A percentile compares a stretch with the other conserved stretches of the same genome.
Evolutionary conservation across 2,888 invertebrate genomes (phyloP).

Genomic region (Microctonus hyperodae): DNA sequence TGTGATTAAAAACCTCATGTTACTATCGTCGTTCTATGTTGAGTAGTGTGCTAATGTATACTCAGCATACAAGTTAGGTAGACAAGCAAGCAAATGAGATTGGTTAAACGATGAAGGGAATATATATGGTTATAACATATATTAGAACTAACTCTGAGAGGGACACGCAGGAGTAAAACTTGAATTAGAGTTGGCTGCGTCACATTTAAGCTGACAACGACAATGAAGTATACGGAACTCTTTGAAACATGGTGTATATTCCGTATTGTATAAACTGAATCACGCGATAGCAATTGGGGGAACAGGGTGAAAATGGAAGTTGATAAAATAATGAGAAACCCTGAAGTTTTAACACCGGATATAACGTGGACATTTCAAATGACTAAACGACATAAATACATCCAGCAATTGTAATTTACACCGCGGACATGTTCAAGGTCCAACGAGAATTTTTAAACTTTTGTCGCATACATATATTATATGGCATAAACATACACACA

Average conservation of each 20-base stretch:
- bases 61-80: conserved; percentile 2
- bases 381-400: conserved; percentile 25
- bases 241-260: background rate
- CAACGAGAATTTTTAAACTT: conserved; percentile 5
- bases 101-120: background rate
- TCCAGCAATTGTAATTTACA: conserved; percentile 8
- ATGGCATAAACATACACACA: background rate
- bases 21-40: background rate
- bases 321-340: conserved; percentile 26
- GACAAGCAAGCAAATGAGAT: conserved; percentile 4
- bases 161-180: conserved; percentile 11
- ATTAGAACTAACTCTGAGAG: background rate
- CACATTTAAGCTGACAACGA: conserved; percentile 18
- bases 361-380: conserved; percentile 11
- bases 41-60: background rate
- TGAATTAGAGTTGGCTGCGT: background rate
- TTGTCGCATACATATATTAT: background rate
- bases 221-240: conserved; percentile 20
- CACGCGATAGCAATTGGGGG: conserved; percentile 20
- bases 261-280: background rate
- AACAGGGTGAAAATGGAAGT: background rate
- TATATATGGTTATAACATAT: background rate
- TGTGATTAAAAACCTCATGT: conserved; percentile 19
- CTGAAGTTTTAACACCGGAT: conserved; percentile 29
- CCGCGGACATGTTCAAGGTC: conserved; percentile 13